Base-by-base conservation (phyloP, 2,797 vertebrate species). In the Streptopelia turtur region DNA sequence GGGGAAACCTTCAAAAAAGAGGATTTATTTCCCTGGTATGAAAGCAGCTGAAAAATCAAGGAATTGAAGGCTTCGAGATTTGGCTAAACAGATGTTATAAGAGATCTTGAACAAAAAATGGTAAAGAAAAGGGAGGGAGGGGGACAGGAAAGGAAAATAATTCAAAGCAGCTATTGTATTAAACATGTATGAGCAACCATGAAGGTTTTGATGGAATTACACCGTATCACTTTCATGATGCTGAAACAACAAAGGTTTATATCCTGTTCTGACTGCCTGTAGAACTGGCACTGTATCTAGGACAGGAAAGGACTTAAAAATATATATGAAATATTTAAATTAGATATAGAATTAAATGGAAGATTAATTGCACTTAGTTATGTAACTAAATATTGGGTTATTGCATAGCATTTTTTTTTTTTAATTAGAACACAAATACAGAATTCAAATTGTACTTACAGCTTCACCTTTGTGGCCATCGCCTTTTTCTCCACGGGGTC, bases 401-500 rank as follows among this genome's bases (percentile, higher is more conserved):
- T 43, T 20, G 16, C 24, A 75, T 4, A 65, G 13, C 11, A 43
- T 64, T 15, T 69, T 33, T 6, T 37, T 37, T 37, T 37, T 35
- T 35, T 35, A 1, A 43, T 18, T 31, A 70, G 28, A 74, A 80
- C 13, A 83, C 15, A 33, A 90, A 72, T 45, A 72, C 30, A 71
- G 39, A 66, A 86, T 30, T 66, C 28, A 52, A 79, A 57, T 53
- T 22, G 71, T 49, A 98, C 98, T 98, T 98, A 99, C 99, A 47
- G 97, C 87, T 83, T 95, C 80, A 31, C 99, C 98, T 13, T 98
- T 96, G 87, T 93, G 97, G 43, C 99, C 98, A 16, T 98, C 98
- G 2, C 98, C 98, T 97, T 98, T 99, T 31, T 71, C 83, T 84
- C 99, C 99, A n/a, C 96, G 89, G 33, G 82, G 74, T 28, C 98